Base-by-base conservation (phyloP, 2,888 invertebrate genomes). In the Pheosia gnoma region DNA sequence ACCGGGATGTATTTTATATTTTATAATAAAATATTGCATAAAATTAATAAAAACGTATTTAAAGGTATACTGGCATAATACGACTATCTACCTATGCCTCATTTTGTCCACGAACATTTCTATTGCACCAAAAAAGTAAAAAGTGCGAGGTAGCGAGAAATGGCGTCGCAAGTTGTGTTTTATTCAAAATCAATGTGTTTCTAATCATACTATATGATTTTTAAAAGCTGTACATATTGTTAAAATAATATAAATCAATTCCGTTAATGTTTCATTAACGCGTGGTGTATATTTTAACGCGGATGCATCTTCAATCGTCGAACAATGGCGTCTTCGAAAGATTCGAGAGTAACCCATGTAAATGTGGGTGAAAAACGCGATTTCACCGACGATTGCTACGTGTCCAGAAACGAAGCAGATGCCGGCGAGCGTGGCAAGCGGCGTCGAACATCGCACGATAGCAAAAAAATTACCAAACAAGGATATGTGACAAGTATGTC, bases 101-200 rank as follows among this genome's bases (percentile, higher is more conserved):
- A 72, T 75, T 77, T 72, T 67, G 77, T 71, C 74, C 72, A 78
- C 76, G 72, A 82, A 77, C 82, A 77, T 83, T 84, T 81, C 78
- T 67, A 73, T 68, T 62, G 77, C 76, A 74, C 68, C 80, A 81
- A 83, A 79, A 83, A 75, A 78, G 77, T 81, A 76, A 80, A 87
- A 86, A 88, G 83, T 87, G 79, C 79, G 82, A 87, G 84, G 85
- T 85, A 86, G 86, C 86, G 72, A 85, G 82, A 92, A 93, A 93
- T 93, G 93, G 93, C 93, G 93, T 93, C 93, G 90, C 88, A 89
- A 87, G 88, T 92, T 93, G 92, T 93, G 91, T 93, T 93, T 90
- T 90, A 89, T 83, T 86, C 83, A 73, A 81, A 83, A 85, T 84
- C 82, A 87, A 82, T 87, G 87, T 87, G 85, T 90, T 90, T 90